Conservation (phyloP, 2,888 invertebrate species). For the Pollenia angustigena region DNA sequence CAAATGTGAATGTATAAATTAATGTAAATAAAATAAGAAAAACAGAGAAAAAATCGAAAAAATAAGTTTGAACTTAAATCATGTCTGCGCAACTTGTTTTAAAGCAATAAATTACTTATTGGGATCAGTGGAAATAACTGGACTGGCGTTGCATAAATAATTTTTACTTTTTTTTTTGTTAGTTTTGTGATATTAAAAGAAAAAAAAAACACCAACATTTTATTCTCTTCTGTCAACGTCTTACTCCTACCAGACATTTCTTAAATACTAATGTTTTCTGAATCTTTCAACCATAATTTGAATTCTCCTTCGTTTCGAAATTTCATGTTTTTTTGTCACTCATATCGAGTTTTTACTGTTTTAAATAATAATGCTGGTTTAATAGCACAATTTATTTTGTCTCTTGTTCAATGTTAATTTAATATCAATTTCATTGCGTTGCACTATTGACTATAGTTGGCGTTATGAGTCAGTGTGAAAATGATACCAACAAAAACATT, state of each 20-base stretch:
- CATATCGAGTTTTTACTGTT: neutral
- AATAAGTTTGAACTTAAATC: neutral
- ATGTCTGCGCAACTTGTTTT: neutral
- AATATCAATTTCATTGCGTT: constrained; percentile 17
- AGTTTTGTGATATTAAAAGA: too few species aligned
- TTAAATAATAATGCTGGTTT: neutral
- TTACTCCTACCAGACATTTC: too few species aligned
- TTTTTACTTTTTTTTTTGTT: too few species aligned
- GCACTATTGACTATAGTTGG: constrained; percentile 10
- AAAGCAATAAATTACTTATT: neutral
- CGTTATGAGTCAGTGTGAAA: neutral
- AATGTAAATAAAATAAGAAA: neutral
- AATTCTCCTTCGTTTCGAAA: neutral
- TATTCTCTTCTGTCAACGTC: too few species aligned
- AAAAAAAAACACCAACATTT: too few species aligned
- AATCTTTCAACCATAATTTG: neutral
- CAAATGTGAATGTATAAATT: neutral
- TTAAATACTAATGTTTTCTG: neutral
- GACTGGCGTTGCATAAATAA: neutral
- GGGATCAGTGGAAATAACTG: neutral
- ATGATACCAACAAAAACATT: neutral
- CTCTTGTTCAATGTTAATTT: constrained; percentile 20
- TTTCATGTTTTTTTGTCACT: neutral
- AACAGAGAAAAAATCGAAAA: neutral
- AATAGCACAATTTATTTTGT: constrained; percentile 1